Evolutionary conservation across 2,113 vertebrate genomes (phyloP).

Genomic region (Poeciliopsis turrubarensis): DNA sequence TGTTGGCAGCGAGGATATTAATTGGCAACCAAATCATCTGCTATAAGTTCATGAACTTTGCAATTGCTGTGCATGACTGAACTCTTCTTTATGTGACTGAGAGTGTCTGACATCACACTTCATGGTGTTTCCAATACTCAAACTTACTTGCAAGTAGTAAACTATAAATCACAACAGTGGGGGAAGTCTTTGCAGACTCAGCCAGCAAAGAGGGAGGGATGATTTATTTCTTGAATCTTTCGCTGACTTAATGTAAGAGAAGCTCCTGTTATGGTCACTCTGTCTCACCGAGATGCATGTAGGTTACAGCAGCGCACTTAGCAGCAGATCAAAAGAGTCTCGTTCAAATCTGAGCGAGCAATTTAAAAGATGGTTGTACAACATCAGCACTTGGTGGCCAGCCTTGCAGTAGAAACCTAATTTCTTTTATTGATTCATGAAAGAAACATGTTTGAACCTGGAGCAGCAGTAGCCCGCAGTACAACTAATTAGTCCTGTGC

Average conservation of each 20-base stretch:
- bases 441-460: not conserved
- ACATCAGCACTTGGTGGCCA: not conserved
- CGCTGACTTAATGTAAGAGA: slow-evolving; percentile 19
- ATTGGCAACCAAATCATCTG: not conserved
- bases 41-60: not conserved
- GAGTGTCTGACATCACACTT: not conserved
- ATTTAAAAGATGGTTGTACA: not conserved
- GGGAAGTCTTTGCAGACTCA: slow-evolving; percentile 40
- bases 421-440: not conserved
- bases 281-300: not conserved
- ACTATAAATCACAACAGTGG: slow-evolving; percentile 15
- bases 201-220: not conserved
- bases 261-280: slow-evolving; percentile 13
- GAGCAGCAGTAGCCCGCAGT: not conserved
- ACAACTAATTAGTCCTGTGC: too few species aligned
- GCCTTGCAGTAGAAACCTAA: not conserved
- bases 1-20: slow-evolving; percentile 1
- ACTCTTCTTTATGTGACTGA: not conserved
- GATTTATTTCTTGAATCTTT: slow-evolving; percentile 37
- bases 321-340: slow-evolving; percentile 70
- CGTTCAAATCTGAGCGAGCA: slow-evolving; percentile 6
- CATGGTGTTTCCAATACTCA: not conserved
- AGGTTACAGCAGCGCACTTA: slow-evolving; percentile 78
- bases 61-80: not conserved
- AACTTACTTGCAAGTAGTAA: slow-evolving; percentile 12